phyloP scores from a whole-genome alignment of 2,797 vertebrate species.

The Yasuhikotakia modesta region DNA sequence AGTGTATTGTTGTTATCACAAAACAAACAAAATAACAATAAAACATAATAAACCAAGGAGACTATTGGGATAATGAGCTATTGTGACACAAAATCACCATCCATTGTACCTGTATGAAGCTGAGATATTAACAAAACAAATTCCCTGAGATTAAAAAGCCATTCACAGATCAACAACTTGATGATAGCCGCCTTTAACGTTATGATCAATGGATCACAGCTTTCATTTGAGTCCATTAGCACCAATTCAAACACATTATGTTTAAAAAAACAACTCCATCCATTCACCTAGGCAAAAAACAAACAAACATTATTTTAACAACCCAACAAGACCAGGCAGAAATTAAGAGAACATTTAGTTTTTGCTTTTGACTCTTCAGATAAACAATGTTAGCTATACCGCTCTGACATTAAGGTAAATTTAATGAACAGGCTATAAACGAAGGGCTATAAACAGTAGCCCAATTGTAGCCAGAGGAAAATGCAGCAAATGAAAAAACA shows the following conservation, averaged over 20 bases:
- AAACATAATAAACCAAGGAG: neutral
- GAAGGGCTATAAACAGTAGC: constrained; percentile 64
- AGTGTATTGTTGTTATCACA: neutral
- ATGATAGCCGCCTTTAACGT: neutral
- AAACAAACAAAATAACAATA: constrained; percentile 1
- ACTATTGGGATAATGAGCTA: neutral
- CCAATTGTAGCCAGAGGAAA: constrained; percentile 57
- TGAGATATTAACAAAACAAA: neutral
- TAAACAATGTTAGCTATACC: constrained; percentile 14
- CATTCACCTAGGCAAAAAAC: constrained; percentile 23
- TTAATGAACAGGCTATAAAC: constrained; percentile 32
- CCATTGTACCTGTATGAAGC: neutral
- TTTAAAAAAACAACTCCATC: neutral
- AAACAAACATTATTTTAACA: constrained; percentile 37
- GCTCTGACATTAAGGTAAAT: constrained; percentile 51
- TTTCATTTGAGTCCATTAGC: constrained; percentile 1
- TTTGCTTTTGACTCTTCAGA: neutral
- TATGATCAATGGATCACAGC: neutral
- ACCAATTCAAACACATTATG: neutral
- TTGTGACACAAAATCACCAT: neutral
- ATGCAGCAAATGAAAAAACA: constrained; percentile 59
- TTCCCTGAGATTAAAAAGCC: constrained; percentile 2
- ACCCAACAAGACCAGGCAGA: neutral
- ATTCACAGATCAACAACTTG: constrained; percentile 7
- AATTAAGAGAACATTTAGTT: constrained; percentile 26